These are phyloP conservation scores for Cryptocheilus praepositus DNA, from an alignment of 2,888 invertebrate genomes.

Conservation along the genomic window DNA sequence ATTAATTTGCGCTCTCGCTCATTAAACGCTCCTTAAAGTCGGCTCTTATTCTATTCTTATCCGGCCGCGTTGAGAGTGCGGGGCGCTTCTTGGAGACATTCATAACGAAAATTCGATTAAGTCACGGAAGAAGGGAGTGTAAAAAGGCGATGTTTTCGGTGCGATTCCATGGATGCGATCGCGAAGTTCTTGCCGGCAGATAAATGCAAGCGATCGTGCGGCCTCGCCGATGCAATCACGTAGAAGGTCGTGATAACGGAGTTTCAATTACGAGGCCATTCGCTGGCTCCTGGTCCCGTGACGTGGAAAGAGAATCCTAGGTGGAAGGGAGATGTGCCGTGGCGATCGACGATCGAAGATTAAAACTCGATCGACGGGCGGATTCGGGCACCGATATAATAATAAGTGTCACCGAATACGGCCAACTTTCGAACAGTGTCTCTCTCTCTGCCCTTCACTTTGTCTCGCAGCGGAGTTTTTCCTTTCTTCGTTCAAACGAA, in stretches of 20 bases:
- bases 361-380: constrained; percentile 45
- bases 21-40: constrained; percentile 2
- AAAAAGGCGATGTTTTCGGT: constrained; percentile 39
- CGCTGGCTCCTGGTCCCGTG: constrained; percentile 26
- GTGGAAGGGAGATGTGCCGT: constrained; percentile 49
- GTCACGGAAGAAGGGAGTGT: constrained; percentile 19
- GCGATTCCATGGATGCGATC: constrained; percentile 39
- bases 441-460: not conserved
- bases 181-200: constrained; percentile 53
- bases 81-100: constrained; percentile 32
- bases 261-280: constrained; percentile 70
- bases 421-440: constrained; percentile 26
- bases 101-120: constrained; percentile 49
- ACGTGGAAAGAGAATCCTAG: constrained; percentile 12
- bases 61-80: constrained; percentile 14
- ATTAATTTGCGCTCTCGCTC: not conserved
- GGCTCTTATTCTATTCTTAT: not conserved
- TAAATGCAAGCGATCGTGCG: constrained; percentile 50
- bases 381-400: constrained; percentile 33
- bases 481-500: constrained; percentile 33
- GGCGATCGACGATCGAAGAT: constrained; percentile 44
- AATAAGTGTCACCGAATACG: constrained; percentile 36
- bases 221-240: constrained; percentile 67
- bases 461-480: constrained; percentile 33
- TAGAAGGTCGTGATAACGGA: constrained; percentile 72